Percentiles rank a stretch among this genome's conserved stretches.
These are phyloP conservation scores for Rhagonycha fulva DNA, from an alignment of 2,888 invertebrate genomes.

Conservation along the genomic window DNA sequence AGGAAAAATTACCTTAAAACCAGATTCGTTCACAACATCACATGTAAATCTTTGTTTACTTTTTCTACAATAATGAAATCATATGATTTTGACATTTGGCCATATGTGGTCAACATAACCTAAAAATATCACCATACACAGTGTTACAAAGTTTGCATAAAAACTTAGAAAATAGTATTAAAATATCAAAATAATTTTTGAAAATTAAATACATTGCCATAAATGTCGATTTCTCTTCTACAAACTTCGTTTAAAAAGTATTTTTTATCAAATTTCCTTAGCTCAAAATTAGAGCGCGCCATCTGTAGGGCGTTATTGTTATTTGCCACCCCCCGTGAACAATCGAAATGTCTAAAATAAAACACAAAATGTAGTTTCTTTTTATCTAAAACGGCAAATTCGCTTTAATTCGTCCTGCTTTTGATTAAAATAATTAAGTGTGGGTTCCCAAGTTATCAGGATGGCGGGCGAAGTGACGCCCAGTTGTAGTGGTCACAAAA, in stretches of 20 bases:
- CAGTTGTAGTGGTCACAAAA: constrained; percentile 47
- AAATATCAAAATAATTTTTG: background rate
- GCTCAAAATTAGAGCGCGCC: background rate
- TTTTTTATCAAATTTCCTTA: background rate
- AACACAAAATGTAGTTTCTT: background rate
- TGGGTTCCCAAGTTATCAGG: background rate
- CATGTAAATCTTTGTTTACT: background rate
- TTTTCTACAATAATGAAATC: background rate
- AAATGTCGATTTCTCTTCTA: background rate
- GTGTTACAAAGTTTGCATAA: background rate
- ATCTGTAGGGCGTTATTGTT: background rate
- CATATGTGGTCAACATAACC: background rate
- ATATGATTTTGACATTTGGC: background rate
- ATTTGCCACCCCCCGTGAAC: background rate
- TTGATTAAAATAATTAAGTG: background rate
- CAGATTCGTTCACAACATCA: background rate
- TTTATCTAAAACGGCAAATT: background rate
- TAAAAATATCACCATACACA: background rate
- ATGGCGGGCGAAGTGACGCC: constrained; percentile 54
- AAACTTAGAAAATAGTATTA: background rate
- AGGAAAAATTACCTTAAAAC: background rate
- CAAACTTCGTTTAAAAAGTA: background rate
- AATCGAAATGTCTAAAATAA: background rate
- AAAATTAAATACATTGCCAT: background rate
- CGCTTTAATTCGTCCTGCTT: background rate